Base-by-base conservation (phyloP, 2,113 vertebrate genomes). In the Petromus typicus region DNA sequence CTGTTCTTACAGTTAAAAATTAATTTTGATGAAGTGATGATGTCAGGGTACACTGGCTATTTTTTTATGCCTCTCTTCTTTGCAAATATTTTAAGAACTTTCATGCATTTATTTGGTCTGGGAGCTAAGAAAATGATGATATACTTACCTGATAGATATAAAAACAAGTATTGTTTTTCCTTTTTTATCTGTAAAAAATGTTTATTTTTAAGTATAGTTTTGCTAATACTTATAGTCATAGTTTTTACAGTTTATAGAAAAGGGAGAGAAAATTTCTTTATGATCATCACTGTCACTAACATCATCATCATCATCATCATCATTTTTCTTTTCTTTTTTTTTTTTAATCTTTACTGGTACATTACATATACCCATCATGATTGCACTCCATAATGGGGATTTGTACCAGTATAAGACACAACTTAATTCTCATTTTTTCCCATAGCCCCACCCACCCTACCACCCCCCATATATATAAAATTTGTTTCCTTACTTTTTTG, bases 51-150 rank as follows among this genome's bases (percentile, higher is more conserved):
- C 40, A 80, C 8, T 71, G 48, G 16, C 16, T 89, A 18, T 86
- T 89, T 56, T 71, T 96, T 91, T 83, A 69, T 78, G 23, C n/a
- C 13, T 5, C 20, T 66, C 17, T 51, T 25, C 2, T 91, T 96
- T 61, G n/a, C 40, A 91, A 89, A 30, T 43, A 22, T 79, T 69
- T 88, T 73, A 93, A 85, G 59, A 96, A 82, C 45, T 64, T 95
- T 82, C 63, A 86, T 54, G 91, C 51, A 80, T 51, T 23, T 87
- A 5, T 78, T 91, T 87, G 84, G 11, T 89, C 61, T 57, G 75
- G 56, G 76, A 79, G n/a, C n/a, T 76, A 85, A 95, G 59, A 86
- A 84, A 37, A 45, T 76, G 37, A 63, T 54, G 90, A n/a, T n/a
- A n/a, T n/a, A n/a, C n/a, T n/a, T n/a, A n/a, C n/a, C 11, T 61